Conservation (phyloP, 1,140 invertebrate species). For the Bombus cullumanus region DNA sequence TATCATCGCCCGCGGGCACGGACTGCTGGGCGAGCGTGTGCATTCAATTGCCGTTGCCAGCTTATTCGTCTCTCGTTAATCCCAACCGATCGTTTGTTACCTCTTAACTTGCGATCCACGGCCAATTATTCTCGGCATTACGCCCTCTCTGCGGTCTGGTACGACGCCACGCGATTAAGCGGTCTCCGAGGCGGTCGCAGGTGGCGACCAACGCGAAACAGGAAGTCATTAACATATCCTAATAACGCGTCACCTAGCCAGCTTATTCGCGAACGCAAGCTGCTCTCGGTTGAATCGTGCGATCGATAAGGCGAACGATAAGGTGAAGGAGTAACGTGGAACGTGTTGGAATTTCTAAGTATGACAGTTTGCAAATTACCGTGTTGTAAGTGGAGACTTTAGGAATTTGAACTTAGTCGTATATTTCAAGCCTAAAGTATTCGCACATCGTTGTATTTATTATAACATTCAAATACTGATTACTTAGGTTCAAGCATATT, state of each 20-base stretch:
- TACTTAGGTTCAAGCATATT: too few species aligned
- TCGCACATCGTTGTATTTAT: too few species aligned
- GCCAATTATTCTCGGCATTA: constrained; percentile 65
- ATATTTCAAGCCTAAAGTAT: background rate
- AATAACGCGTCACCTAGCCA: constrained; percentile 21
- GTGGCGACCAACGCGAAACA: constrained; percentile 33
- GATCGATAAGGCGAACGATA: background rate
- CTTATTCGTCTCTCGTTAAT: constrained; percentile 72
- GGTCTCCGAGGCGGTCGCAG: constrained; percentile 37
- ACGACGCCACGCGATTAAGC: constrained; percentile 46
- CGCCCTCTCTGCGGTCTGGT: constrained; percentile 20
- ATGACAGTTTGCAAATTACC: background rate
- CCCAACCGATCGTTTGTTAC: constrained; percentile 67
- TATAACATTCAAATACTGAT: too few species aligned
- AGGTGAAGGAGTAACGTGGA: background rate
- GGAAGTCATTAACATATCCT: constrained; percentile 51
- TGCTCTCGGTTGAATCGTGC: background rate
- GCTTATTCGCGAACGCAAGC: background rate
- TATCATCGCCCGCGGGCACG: constrained; percentile 68
- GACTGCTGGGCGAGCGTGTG: constrained; percentile 60
- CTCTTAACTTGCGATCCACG: constrained; percentile 63
- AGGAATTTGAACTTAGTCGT: background rate
- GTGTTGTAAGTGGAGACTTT: too few species aligned
- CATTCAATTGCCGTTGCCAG: constrained; percentile 70
- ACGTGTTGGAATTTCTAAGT: background rate